phyloP scores from a whole-genome alignment of 2,797 vertebrate species.

The Xiphophorus birchmanni region DNA sequence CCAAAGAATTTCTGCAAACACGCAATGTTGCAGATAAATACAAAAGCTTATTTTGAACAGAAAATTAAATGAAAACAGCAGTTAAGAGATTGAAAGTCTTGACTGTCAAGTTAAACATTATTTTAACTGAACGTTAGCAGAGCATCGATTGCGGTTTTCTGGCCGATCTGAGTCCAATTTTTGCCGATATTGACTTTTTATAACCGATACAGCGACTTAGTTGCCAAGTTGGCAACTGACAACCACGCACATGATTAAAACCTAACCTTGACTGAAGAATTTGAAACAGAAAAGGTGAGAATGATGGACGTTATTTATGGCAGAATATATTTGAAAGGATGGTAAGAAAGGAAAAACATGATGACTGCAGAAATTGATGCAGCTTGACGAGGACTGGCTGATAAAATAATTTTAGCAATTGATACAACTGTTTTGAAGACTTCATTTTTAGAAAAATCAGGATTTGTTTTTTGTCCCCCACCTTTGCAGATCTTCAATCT shows the following conservation, averaged over 20 bases:
- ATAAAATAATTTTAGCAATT: too few species aligned
- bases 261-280: not conserved
- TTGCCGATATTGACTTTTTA: too few species aligned
- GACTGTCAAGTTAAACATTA: not conserved
- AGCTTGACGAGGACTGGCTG: not conserved
- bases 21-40: not conserved
- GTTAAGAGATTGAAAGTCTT: not conserved
- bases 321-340: not conserved
- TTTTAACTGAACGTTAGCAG: not conserved
- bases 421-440: too few species aligned
- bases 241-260: not conserved
- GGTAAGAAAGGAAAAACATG: not conserved
- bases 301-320: not conserved
- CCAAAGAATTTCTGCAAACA: conserved; percentile 85
- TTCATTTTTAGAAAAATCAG: too few species aligned
- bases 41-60: not conserved
- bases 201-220: too few species aligned
- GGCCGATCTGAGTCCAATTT: too few species aligned
- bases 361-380: not conserved
- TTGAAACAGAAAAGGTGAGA: not conserved
- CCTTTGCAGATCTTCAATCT: too few species aligned
- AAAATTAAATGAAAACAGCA: not conserved
- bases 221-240: too few species aligned
- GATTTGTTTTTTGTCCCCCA: too few species aligned
- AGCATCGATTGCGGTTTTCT: too few species aligned